Conservation (phyloP, 2,113 vertebrate genomes). For the Amblyornis subalaris region DNA sequence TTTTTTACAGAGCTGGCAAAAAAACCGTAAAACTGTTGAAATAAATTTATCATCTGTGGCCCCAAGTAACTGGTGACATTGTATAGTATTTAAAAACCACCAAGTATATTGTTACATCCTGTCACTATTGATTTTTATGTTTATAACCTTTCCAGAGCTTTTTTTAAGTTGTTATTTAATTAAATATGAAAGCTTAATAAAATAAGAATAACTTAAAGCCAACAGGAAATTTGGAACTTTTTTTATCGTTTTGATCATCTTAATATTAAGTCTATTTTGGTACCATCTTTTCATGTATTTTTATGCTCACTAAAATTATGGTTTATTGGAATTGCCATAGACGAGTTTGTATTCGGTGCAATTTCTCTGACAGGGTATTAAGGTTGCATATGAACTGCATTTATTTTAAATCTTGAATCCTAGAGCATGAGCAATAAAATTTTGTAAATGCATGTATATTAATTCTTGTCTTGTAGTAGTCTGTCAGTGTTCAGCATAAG, state of each 20-base stretch:
- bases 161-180: neutral
- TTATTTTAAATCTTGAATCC: neutral
- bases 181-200: neutral
- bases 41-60: neutral
- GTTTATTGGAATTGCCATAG: neutral
- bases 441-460: constrained; percentile 32
- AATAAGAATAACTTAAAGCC: neutral
- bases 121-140: neutral
- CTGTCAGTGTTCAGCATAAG: neutral
- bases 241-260: neutral
- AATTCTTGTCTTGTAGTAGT: constrained; percentile 15
- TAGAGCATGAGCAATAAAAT: constrained; percentile 21
- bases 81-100: neutral
- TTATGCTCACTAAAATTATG: neutral
- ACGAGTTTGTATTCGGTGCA: neutral
- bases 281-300: neutral
- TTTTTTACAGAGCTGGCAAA: neutral
- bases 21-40: neutral
- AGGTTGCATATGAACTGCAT: neutral
- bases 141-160: neutral
- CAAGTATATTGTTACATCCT: neutral
- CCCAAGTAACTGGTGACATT: neutral
- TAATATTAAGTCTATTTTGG: neutral
- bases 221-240: neutral
- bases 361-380: neutral